Percentiles rank a stretch among this genome's conserved stretches.
Conservation (phyloP, 2,113 vertebrate genomes). For the Brienomyrus longianalis region DNA sequence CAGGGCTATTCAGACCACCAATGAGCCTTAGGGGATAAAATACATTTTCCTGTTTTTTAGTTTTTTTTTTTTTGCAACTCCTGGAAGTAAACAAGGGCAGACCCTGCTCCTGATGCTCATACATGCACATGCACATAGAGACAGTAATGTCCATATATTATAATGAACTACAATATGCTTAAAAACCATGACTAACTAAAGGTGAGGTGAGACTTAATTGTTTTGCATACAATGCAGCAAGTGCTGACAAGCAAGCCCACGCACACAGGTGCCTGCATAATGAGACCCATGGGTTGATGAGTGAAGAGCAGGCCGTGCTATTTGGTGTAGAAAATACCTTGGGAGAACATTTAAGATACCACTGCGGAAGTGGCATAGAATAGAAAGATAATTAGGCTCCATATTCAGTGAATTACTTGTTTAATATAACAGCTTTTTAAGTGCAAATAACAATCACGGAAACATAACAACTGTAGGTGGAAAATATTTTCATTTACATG, state of each 20-base stretch:
- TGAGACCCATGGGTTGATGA: constrained; percentile 5
- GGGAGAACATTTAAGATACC: constrained; percentile 41
- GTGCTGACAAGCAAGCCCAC: background rate
- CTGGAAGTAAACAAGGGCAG: background rate
- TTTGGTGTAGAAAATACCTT: constrained; percentile 10
- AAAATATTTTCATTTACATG: background rate
- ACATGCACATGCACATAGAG: constrained; percentile 2
- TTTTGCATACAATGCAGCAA: background rate
- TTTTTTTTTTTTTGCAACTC: background rate
- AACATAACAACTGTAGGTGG: background rate
- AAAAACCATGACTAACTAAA: background rate
- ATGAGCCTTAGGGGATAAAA: background rate
- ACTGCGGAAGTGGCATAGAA: background rate
- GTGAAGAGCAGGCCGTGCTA: background rate
- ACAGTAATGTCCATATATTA: constrained; percentile 1
- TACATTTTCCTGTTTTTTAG: background rate
- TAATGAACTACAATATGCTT: background rate
- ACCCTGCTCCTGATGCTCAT: background rate
- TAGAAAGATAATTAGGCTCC: background rate
- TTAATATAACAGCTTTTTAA: background rate
- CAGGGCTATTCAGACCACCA: background rate
- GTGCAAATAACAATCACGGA: background rate
- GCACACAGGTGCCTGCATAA: constrained; percentile 3
- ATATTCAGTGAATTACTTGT: background rate
- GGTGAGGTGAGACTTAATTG: background rate